Conservation (phyloP, 2,888 invertebrate genomes). For the Hofmannophila pseudospretella region DNA sequence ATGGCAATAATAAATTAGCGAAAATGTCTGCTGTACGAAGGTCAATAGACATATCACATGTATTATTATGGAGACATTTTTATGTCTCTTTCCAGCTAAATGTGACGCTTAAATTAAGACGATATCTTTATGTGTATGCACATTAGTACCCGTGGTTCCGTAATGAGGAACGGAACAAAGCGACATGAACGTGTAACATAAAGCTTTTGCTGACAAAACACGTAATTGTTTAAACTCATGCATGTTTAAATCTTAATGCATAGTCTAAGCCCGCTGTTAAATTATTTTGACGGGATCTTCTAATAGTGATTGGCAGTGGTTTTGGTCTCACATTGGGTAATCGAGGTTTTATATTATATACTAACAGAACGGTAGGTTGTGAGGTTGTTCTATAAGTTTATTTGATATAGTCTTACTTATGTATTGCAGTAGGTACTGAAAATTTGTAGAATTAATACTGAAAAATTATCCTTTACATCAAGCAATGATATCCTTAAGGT, state of each 20-base stretch:
- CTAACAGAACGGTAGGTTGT: too few relatives aligned
- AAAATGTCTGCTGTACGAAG: conserved; percentile 15
- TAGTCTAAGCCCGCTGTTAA: conserved; percentile 21
- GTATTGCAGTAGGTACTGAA: too few relatives aligned
- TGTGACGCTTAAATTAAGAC: conserved; percentile 11
- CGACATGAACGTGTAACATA: conserved; percentile 22
- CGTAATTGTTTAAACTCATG: conserved; percentile 20
- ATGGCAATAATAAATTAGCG: conserved; percentile 28
- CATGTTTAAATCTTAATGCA: conserved; percentile 21
- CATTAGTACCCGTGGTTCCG: conserved; percentile 23
- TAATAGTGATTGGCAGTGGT: conserved; percentile 13
- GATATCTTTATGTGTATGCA: conserved; percentile 29
- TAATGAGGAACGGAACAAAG: conserved; percentile 28
- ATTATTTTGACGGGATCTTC: conserved; percentile 15
- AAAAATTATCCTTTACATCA: too few relatives aligned
- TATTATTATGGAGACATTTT: conserved; percentile 8
- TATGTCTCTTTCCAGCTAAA: conserved; percentile 12
- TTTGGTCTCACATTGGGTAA: too few relatives aligned
- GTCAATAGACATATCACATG: conserved; percentile 31
- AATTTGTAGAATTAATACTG: too few relatives aligned
- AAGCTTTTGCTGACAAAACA: conserved; percentile 16
- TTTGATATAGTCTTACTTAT: too few relatives aligned
- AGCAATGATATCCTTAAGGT: too few relatives aligned
- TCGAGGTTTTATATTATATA: too few relatives aligned
- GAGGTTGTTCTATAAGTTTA: too few relatives aligned